A percentile compares a stretch with the other conserved stretches of the same genome.
phyloP scores from a whole-genome alignment of 1,140 invertebrate genomes.

The Grapholita molesta region DNA sequence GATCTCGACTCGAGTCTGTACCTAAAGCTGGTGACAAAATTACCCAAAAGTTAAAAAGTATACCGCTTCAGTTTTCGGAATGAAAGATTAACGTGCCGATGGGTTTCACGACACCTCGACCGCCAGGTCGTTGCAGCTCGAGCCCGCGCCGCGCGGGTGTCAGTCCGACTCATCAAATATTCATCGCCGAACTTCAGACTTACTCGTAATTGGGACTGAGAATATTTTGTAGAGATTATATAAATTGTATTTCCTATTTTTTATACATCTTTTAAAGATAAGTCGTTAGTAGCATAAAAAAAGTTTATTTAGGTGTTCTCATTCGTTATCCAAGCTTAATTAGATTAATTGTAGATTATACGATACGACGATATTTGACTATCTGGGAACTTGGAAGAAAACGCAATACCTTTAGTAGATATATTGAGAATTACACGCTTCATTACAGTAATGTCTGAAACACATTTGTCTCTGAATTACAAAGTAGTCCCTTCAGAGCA shows the following conservation, averaged over 20 bases:
- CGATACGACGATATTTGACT: no score
- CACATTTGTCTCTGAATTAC: neutral
- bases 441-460: no score
- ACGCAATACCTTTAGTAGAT: no score
- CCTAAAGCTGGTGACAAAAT: neutral
- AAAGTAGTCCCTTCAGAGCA: conserved; percentile 18
- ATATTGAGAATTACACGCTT: no score
- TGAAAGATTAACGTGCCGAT: conserved; percentile 13
- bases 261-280: no score
- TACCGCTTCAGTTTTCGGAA: neutral
- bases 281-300: no score
- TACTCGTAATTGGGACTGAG: neutral
- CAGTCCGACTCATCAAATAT: conserved; percentile 34
- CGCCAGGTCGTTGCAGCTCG: neutral
- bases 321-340: no score
- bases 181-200: conserved; percentile 20
- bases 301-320: no score
- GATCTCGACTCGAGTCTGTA: neutral
- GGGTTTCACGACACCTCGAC: neutral
- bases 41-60: neutral
- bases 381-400: no score
- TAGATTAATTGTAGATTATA: no score
- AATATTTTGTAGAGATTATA: neutral
- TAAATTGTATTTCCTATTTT: neutral
- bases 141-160: conserved; percentile 20